phyloP scores from a whole-genome alignment of 53 echinoderm and acorn worm genomes.

The Arbacia lixula region DNA sequence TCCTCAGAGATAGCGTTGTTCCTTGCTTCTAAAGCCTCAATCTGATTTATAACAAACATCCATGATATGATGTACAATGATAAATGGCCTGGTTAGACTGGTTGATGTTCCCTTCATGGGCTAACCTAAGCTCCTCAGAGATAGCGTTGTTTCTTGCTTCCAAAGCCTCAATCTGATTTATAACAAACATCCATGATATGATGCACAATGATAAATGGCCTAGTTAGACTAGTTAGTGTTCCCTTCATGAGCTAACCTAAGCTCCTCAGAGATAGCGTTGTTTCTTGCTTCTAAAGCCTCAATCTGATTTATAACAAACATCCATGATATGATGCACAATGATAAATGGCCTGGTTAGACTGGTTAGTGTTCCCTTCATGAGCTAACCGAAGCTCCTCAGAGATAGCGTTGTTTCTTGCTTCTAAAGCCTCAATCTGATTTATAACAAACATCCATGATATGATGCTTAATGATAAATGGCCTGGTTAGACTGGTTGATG shows the following conservation, averaged over 20 bases:
- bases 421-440: slow-evolving; percentile 39
- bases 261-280: slow-evolving; percentile 33
- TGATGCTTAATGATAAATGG: too few relatives aligned
- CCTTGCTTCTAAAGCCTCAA: slow-evolving; percentile 42
- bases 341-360: slow-evolving; percentile 52
- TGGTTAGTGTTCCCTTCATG: slow-evolving; percentile 58
- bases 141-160: slow-evolving; percentile 37
- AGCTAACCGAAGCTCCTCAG: slow-evolving; percentile 45
- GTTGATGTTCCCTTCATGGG: slow-evolving; percentile 58
- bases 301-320: slow-evolving; percentile 1
- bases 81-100: slow-evolving; percentile 54
- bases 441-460: neutral
- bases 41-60: neutral
- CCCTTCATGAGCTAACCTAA: slow-evolving; percentile 50
- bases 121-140: slow-evolving; percentile 46
- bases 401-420: slow-evolving; percentile 32
- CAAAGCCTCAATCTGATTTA: slow-evolving; percentile 30
- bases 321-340: too few relatives aligned
- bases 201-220: too few relatives aligned
- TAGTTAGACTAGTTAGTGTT: slow-evolving; percentile 53
- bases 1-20: slow-evolving; percentile 38
- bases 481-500: slow-evolving; percentile 55
- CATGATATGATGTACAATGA: too few relatives aligned
- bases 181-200: too few relatives aligned
- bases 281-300: slow-evolving; percentile 45